A percentile compares a stretch with the other conserved stretches of the same genome.
phyloP scores from a whole-genome alignment of 2,888 invertebrate genomes.

The Dendrolimus pini region DNA sequence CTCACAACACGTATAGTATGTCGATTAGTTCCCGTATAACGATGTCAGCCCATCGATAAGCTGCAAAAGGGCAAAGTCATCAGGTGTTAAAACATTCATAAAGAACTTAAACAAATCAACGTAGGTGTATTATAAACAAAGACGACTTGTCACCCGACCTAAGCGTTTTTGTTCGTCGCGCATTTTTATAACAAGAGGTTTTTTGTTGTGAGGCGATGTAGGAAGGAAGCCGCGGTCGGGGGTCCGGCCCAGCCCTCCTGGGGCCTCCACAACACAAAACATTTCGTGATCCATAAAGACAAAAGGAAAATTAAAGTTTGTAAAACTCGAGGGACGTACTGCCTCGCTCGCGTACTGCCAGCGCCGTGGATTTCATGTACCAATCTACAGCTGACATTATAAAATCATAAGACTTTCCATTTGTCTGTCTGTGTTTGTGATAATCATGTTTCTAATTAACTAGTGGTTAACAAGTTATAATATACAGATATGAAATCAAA shows the following conservation, averaged over 20 bases:
- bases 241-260: constrained; percentile 59
- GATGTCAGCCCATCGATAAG: constrained; percentile 21
- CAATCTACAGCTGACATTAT: background rate
- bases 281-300: constrained; percentile 75
- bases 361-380: constrained; percentile 3
- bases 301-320: constrained; percentile 73
- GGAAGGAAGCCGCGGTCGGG: constrained; percentile 72
- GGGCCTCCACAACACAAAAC: constrained; percentile 68
- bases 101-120: constrained; percentile 67
- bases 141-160: constrained; percentile 71
- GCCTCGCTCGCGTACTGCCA: constrained; percentile 19
- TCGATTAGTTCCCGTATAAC: constrained; percentile 19
- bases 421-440: no score
- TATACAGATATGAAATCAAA: no score
- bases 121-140: constrained; percentile 72
- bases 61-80: constrained; percentile 49
- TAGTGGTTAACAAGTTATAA: no score
- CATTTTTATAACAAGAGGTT: constrained; percentile 68
- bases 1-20: background rate
- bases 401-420: no score
- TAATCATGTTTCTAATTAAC: no score
- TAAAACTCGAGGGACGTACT: constrained; percentile 52
- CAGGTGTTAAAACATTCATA: constrained; percentile 61
- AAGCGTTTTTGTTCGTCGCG: constrained; percentile 66
- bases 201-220: constrained; percentile 67